Percentiles rank a stretch among this genome's conserved stretches.
phyloP scores from a whole-genome alignment of 2,888 invertebrate genomes.

The Dolichomitus sp. region DNA sequence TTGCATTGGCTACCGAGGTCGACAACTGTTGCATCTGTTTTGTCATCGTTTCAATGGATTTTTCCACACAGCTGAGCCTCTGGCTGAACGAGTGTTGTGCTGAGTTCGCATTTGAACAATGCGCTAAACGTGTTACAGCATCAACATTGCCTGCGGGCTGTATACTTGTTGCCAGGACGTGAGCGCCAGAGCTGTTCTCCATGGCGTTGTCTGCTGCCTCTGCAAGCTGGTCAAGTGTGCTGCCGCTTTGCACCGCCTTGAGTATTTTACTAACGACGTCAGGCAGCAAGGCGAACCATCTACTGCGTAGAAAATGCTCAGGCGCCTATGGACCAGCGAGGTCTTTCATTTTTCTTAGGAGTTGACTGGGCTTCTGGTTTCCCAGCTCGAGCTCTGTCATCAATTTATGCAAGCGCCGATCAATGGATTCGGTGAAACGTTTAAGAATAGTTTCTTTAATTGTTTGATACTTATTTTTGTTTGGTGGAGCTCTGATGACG shows the following conservation, averaged over 20 bases:
- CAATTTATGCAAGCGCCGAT: conserved; percentile 58
- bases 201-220: conserved; percentile 60
- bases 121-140: background rate
- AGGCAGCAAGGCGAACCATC: conserved; percentile 64
- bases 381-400: conserved; percentile 68
- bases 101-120: background rate
- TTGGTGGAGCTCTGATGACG: conserved; percentile 34
- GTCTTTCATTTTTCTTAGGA: conserved; percentile 64
- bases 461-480: conserved; percentile 34
- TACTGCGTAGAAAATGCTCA: conserved; percentile 62
- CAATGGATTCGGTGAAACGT: conserved; percentile 54
- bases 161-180: conserved; percentile 32
- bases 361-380: conserved; percentile 64
- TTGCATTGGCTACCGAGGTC: background rate
- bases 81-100: conserved; percentile 10
- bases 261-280: conserved; percentile 27
- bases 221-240: conserved; percentile 49
- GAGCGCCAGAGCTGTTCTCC: conserved; percentile 33
- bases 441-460: conserved; percentile 25
- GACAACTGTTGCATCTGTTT: conserved; percentile 1
- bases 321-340: conserved; percentile 60
- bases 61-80: background rate
- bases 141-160: conserved; percentile 5
- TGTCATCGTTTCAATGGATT: background rate
- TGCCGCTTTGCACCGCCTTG: conserved; percentile 11